A percentile compares a stretch with the other conserved stretches of the same genome.
phyloP scores from a whole-genome alignment of 2,888 invertebrate genomes.

The Mesopsocus fuscifrons region DNA sequence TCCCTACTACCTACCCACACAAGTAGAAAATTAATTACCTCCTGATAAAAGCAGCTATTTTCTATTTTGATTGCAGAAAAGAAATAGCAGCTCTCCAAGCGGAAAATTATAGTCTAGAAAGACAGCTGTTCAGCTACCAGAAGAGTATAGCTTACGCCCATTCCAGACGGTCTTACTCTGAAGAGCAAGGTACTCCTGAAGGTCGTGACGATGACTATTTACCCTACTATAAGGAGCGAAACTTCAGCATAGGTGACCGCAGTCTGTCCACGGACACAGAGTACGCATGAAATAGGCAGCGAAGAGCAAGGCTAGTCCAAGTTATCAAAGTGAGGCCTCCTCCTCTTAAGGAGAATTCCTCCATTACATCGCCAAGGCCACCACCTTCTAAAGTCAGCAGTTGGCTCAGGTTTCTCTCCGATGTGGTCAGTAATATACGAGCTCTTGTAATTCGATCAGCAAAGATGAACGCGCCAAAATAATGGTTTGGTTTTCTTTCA shows the following conservation, averaged over 20 bases:
- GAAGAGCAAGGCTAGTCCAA: neutral
- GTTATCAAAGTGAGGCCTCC: too few relatives aligned
- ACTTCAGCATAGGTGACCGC: slow-evolving; percentile 32
- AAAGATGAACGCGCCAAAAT: neutral
- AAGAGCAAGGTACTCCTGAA: slow-evolving; percentile 23
- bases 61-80: slow-evolving; percentile 39
- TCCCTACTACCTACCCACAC: too few relatives aligned
- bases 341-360: too few relatives aligned
- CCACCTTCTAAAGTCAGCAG: too few relatives aligned
- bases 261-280: slow-evolving; percentile 49
- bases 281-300: slow-evolving; percentile 39
- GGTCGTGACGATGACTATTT: slow-evolving; percentile 20
- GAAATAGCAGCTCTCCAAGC: slow-evolving; percentile 61
- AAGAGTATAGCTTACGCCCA: slow-evolving; percentile 56
- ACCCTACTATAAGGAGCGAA: slow-evolving; percentile 20
- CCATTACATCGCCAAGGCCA: too few relatives aligned
- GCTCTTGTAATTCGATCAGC: neutral
- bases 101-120: slow-evolving; percentile 66
- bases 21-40: too few relatives aligned
- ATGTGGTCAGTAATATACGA: neutral
- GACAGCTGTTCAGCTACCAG: slow-evolving; percentile 67
- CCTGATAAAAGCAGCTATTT: too few relatives aligned
- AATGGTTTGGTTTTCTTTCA: too few relatives aligned
- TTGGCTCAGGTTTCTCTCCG: too few relatives aligned
- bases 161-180: slow-evolving; percentile 33